phyloP scores from a whole-genome alignment of 1,140 invertebrate genomes.

The Drosophila takahashii region DNA sequence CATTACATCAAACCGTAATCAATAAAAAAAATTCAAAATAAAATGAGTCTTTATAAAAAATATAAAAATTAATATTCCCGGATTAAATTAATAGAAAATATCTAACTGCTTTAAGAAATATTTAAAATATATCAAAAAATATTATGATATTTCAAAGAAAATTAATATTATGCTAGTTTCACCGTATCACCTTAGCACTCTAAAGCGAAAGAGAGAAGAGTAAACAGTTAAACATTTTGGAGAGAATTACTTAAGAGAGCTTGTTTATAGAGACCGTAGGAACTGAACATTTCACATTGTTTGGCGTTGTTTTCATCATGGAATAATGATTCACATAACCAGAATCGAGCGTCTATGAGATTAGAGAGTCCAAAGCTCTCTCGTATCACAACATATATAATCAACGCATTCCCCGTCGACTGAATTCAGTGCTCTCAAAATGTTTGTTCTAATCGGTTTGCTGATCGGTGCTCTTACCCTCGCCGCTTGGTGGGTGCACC shows the following conservation, averaged over 20 bases:
- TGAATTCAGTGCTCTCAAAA: not conserved
- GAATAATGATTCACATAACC: not conserved
- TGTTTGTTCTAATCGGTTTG: slow-evolving; percentile 1
- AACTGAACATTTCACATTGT: not conserved
- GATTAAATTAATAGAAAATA: no score
- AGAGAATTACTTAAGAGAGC: not conserved
- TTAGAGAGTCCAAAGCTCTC: not conserved
- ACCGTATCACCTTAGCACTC: no score
- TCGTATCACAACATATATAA: not conserved
- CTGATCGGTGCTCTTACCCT: not conserved
- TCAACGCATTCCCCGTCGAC: not conserved
- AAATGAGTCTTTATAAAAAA: no score
- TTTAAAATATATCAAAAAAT: no score
- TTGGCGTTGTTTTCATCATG: not conserved
- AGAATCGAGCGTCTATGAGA: not conserved
- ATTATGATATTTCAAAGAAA: no score
- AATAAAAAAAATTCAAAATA: not conserved
- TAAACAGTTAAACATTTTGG: not conserved
- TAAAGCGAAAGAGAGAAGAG: not conserved
- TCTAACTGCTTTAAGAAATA: no score
- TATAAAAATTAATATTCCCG: no score
- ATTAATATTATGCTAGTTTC: no score
- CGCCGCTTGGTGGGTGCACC: slow-evolving; percentile 1
- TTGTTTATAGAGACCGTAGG: not conserved
- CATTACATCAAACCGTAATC: not conserved